phyloP scores from a whole-genome alignment of 2,797 vertebrate species.

The Sebastes paucispinis region DNA sequence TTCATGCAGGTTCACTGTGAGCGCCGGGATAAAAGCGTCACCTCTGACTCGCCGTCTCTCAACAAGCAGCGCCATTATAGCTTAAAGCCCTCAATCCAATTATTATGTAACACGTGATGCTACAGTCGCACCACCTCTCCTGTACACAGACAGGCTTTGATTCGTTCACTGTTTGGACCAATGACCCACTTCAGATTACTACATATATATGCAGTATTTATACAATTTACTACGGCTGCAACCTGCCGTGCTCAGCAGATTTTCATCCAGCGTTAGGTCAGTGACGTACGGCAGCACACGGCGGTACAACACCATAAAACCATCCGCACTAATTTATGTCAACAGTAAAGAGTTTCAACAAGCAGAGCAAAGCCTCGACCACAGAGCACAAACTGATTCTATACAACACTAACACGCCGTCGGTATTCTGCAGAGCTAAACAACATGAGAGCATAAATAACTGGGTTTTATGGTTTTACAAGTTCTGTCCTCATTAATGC shows the following conservation, averaged over 20 bases:
- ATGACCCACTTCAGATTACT: background rate
- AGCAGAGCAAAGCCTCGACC: background rate
- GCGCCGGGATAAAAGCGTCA: background rate
- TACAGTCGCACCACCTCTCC: background rate
- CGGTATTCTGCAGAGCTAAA: background rate
- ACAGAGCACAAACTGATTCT: background rate
- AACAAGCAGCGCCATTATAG: slow-evolving; percentile 24
- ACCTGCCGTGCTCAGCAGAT: background rate
- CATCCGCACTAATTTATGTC: background rate
- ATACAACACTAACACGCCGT: too few relatives aligned
- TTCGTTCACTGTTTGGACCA: background rate
- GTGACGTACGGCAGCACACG: background rate
- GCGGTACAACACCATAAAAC: background rate
- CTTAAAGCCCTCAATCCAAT: slow-evolving; percentile 72
- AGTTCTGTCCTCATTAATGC: background rate
- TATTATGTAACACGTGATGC: slow-evolving; percentile 55
- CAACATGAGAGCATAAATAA: background rate
- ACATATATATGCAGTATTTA: background rate
- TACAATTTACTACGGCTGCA: background rate
- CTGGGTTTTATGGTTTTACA: background rate
- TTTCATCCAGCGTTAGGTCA: background rate
- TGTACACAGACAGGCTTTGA: background rate
- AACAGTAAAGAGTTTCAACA: background rate
- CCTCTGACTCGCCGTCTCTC: slow-evolving; percentile 18
- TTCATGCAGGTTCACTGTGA: background rate